These are phyloP conservation scores for Napeogenes inachia DNA, from an alignment of 2,888 invertebrate species.

Conservation along the genomic window DNA sequence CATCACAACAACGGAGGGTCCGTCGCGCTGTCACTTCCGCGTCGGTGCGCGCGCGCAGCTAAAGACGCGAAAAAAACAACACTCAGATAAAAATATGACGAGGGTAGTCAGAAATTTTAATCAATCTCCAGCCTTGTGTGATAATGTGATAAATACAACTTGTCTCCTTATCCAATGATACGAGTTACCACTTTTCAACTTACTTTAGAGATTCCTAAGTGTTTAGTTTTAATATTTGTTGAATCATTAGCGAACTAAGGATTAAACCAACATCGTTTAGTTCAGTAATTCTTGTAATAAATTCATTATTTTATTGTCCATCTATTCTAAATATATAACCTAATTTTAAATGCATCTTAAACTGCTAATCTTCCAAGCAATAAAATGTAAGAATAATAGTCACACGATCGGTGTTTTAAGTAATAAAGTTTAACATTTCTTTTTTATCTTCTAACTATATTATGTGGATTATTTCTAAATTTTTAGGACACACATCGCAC, in stretches of 20 bases:
- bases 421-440: not conserved
- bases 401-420: slow-evolving; percentile 2
- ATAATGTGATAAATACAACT: slow-evolving; percentile 30
- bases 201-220: not conserved
- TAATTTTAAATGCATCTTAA: not conserved
- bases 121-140: slow-evolving; percentile 36
- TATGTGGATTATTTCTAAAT: not conserved
- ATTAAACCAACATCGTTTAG: not conserved
- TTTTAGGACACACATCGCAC: not conserved
- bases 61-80: slow-evolving; percentile 27
- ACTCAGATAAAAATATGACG: slow-evolving; percentile 33
- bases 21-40: slow-evolving; percentile 38
- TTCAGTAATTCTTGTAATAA: slow-evolving; percentile 10
- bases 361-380: not conserved
- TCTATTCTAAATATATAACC: not conserved
- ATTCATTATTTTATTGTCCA: slow-evolving; percentile 4
- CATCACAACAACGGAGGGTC: slow-evolving; percentile 38
- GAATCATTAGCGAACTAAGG: not conserved
- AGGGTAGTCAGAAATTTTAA: slow-evolving; percentile 40
- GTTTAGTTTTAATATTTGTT: not conserved
- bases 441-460: not conserved
- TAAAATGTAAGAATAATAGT: not conserved
- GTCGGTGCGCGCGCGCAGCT: slow-evolving; percentile 42
- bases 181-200: not conserved
- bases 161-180: slow-evolving; percentile 13